Conservation (phyloP, 2,113 vertebrate genomes). For the Mirounga angustirostris region DNA sequence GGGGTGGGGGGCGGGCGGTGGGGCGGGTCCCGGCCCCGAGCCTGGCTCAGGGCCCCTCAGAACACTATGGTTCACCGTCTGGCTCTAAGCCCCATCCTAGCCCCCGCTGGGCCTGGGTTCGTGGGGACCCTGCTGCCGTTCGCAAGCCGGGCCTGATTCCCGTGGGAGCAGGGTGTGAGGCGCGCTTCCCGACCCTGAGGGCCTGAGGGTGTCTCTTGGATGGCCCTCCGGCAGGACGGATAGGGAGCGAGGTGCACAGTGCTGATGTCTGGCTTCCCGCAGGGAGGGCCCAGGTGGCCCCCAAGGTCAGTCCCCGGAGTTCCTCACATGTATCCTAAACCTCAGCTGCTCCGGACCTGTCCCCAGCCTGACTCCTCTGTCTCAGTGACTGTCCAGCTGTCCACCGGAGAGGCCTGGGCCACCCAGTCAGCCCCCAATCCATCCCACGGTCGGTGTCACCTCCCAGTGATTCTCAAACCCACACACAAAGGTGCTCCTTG, state of each 20-base stretch:
- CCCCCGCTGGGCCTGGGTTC: neutral
- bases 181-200: accelerated
- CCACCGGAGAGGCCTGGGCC: neutral
- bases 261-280: too few species aligned
- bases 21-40: neutral
- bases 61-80: accelerated
- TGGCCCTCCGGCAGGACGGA: neutral
- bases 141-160: neutral
- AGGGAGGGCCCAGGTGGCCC: neutral
- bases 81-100: neutral
- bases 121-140: neutral
- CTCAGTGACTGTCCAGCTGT: neutral
- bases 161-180: accelerated
- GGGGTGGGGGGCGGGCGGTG: too few species aligned
- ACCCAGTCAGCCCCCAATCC: accelerated
- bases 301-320: neutral
- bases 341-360: neutral
- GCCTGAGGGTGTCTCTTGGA: neutral
- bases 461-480: neutral
- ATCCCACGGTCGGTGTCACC: neutral
- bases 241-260: accelerated
- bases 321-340: neutral
- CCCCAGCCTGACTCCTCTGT: neutral
- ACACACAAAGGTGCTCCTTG: neutral
- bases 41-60: neutral